These are phyloP conservation scores for Leucania comma DNA, from an alignment of 2,888 invertebrate genomes.

Conservation along the genomic window DNA sequence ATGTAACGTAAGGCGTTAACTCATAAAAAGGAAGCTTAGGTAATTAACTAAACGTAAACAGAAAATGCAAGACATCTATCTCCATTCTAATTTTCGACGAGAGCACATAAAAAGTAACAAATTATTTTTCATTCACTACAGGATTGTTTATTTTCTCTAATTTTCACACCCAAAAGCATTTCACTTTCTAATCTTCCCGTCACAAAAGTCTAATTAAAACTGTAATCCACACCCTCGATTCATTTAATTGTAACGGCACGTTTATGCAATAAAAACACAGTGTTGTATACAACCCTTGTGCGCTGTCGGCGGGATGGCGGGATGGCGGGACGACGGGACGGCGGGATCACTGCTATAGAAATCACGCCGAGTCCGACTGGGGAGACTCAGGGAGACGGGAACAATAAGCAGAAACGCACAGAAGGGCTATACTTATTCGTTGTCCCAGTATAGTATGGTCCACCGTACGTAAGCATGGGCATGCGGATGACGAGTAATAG, in stretches of 20 bases:
- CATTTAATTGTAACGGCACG: constrained; percentile 65
- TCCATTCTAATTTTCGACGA: no score
- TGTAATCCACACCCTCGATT: constrained; percentile 60
- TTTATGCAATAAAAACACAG: constrained; percentile 67
- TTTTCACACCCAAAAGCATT: constrained; percentile 29
- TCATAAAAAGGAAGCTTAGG: no score
- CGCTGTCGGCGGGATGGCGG: constrained; percentile 43
- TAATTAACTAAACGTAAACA: no score
- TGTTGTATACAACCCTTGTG: constrained; percentile 54
- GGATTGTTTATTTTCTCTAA: background rate
- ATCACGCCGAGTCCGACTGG: constrained; percentile 42
- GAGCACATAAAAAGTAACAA: background rate
- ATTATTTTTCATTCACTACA: background rate
- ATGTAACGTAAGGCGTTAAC: no score
- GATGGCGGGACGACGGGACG: constrained; percentile 41
- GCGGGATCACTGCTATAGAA: constrained; percentile 60
- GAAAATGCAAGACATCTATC: no score
- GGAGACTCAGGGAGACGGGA: constrained; percentile 40
- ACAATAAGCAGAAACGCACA: background rate
- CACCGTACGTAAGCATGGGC: no score
- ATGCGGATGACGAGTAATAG: no score
- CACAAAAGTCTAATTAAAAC: constrained; percentile 63
- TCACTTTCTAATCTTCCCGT: constrained; percentile 29
- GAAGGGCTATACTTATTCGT: constrained; percentile 21
- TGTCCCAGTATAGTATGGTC: no score